Conservation (phyloP, 1,140 invertebrate species). For the Battus philenor region DNA sequence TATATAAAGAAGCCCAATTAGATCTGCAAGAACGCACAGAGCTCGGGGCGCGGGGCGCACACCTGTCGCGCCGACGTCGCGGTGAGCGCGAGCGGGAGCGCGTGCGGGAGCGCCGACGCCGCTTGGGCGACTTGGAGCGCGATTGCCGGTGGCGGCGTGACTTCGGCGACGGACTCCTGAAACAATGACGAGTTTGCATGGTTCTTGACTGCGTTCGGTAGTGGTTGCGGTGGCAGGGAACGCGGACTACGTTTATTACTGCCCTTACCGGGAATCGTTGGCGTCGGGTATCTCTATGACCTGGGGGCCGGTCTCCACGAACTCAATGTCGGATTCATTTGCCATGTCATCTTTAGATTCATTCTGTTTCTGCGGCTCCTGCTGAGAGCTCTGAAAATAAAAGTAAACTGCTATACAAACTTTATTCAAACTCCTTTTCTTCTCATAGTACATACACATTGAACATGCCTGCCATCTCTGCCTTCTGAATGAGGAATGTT, state of each 20-base stretch:
- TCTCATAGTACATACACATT: no score
- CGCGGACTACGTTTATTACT: no score
- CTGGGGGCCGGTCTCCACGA: constrained; percentile 62
- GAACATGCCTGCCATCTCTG: no score
- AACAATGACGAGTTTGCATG: no score
- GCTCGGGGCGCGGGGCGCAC: no score
- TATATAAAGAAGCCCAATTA: no score
- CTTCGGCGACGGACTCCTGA: constrained; percentile 77
- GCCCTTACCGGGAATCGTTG: constrained; percentile 58
- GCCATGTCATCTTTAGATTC: constrained; percentile 58
- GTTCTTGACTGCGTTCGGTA: no score
- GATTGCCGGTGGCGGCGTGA: constrained; percentile 72
- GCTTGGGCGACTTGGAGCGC: constrained; percentile 63
- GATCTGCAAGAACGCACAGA: no score
- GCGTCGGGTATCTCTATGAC: constrained; percentile 68
- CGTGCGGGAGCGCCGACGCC: constrained; percentile 44
- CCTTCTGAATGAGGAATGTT: no score
- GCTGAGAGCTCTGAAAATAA: constrained; percentile 37
- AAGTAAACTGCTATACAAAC: no score
- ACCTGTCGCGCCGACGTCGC: constrained; percentile 45
- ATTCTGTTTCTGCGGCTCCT: constrained; percentile 44
- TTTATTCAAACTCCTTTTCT: no score
- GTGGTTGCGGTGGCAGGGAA: no score
- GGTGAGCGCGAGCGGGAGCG: constrained; percentile 61
- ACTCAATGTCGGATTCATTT: constrained; percentile 66